These are phyloP conservation scores for Eulacestoma nigropectus DNA, from an alignment of 2,113 vertebrate species.

Conservation along the genomic window DNA sequence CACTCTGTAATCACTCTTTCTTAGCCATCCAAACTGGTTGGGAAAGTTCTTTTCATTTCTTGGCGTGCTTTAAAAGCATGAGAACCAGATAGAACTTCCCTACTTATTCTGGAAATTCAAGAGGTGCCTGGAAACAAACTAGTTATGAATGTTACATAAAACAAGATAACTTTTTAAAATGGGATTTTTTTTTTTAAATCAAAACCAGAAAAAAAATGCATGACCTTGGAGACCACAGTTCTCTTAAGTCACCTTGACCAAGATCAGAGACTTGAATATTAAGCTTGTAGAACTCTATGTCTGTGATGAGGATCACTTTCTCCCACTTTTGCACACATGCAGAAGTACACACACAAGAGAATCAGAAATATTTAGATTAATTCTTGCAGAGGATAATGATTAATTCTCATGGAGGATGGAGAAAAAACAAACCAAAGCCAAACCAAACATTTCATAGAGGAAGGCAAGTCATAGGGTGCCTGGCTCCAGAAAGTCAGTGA, in stretches of 20 bases:
- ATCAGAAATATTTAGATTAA: background rate
- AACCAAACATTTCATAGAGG: background rate
- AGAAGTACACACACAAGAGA: background rate
- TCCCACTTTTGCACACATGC: background rate
- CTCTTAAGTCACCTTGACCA: background rate
- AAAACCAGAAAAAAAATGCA: background rate
- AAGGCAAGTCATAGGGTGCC: background rate
- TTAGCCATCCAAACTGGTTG: background rate
- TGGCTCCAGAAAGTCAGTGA: background rate
- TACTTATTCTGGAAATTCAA: background rate
- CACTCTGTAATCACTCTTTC: background rate
- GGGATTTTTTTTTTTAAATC: background rate
- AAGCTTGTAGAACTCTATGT: background rate
- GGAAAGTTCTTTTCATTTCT: background rate
- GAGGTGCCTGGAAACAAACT: background rate
- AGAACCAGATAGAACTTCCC: background rate
- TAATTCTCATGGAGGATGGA: background rate
- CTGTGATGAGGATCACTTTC: background rate
- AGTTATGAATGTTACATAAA: background rate
- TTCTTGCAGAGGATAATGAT: background rate
- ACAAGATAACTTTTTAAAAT: background rate
- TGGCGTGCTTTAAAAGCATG: background rate
- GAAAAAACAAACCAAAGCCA: background rate
- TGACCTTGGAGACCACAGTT: background rate
- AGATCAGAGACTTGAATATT: background rate